phyloP scores from a whole-genome alignment of 2,888 invertebrate species.

The Plagodis dolabraria region DNA sequence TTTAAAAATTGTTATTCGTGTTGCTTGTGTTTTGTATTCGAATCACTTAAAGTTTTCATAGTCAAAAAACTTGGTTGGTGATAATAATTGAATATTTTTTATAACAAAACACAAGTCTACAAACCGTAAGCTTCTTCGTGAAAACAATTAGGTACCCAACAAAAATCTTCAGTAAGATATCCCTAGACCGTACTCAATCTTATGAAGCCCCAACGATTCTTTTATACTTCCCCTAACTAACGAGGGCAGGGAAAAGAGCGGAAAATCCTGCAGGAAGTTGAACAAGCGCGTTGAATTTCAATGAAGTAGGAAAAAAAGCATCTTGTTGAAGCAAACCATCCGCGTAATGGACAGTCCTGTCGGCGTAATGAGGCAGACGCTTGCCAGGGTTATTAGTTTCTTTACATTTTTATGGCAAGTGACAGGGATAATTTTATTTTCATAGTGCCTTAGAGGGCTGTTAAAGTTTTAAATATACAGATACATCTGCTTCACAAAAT shows the following conservation, averaged over 20 bases:
- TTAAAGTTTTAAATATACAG: too few relatives aligned
- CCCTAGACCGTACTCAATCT: constrained; percentile 41
- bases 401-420: constrained; percentile 1
- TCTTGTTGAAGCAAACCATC: constrained; percentile 9
- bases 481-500: too few relatives aligned
- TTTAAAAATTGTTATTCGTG: too few relatives aligned
- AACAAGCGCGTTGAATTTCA: constrained; percentile 46
- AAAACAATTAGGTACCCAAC: constrained; percentile 2
- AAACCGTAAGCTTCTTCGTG: too few relatives aligned
- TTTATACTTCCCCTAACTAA: constrained; percentile 25
- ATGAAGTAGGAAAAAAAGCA: constrained; percentile 38
- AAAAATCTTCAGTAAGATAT: constrained; percentile 5
- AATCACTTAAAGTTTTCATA: too few relatives aligned
- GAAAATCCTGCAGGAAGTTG: constrained; percentile 46
- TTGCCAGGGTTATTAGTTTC: constrained; percentile 12
- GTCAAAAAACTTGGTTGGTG: too few relatives aligned
- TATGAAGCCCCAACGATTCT: constrained; percentile 48
- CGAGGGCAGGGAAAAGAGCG: constrained; percentile 40
- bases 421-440: neutral
- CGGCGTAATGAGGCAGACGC: constrained; percentile 13
- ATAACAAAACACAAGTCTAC: too few relatives aligned
- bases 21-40: too few relatives aligned
- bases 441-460: neutral
- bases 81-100: too few relatives aligned
- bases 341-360: constrained; percentile 18